Percentiles rank a stretch among this genome's conserved stretches.
Conservation (phyloP, 92 coral and sea anemone species). For the Anthopleura xanthogrammica region DNA sequence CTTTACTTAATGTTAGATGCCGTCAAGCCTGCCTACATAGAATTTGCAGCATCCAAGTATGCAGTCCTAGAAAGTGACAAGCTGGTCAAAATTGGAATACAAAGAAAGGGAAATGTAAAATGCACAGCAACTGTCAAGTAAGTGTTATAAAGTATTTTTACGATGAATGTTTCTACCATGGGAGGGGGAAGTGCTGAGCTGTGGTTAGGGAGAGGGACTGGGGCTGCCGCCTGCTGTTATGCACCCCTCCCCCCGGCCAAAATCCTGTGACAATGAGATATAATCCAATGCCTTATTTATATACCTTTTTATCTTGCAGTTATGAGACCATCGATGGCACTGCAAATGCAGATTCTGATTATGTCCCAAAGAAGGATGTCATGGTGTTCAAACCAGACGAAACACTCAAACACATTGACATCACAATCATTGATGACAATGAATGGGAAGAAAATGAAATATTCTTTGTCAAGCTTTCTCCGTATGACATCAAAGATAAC, state of each 20-base stretch:
- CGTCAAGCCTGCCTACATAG: constrained; percentile 63
- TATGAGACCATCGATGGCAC: constrained; percentile 97
- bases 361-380: constrained; percentile 78
- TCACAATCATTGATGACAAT: constrained; percentile 91
- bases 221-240: too few species aligned
- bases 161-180: too few species aligned
- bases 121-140: constrained; percentile 81
- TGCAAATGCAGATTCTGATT: constrained; percentile 78
- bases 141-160: constrained; percentile 5
- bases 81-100: constrained; percentile 80
- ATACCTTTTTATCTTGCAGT: constrained; percentile 29
- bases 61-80: constrained; percentile 94
- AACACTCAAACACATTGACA: constrained; percentile 74
- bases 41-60: constrained; percentile 87
- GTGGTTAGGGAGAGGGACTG: too few species aligned
- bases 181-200: too few species aligned
- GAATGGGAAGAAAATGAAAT: constrained; percentile 99
- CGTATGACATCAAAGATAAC: constrained; percentile 71
- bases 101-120: constrained; percentile 79
- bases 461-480: constrained; percentile 81
- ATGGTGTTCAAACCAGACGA: constrained; percentile 94
- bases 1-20: constrained; percentile 10
- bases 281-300: background rate
- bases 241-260: too few species aligned
- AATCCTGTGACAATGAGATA: background rate